phyloP scores from a whole-genome alignment of 2,888 invertebrate genomes.

The Autographa pulchrina region DNA sequence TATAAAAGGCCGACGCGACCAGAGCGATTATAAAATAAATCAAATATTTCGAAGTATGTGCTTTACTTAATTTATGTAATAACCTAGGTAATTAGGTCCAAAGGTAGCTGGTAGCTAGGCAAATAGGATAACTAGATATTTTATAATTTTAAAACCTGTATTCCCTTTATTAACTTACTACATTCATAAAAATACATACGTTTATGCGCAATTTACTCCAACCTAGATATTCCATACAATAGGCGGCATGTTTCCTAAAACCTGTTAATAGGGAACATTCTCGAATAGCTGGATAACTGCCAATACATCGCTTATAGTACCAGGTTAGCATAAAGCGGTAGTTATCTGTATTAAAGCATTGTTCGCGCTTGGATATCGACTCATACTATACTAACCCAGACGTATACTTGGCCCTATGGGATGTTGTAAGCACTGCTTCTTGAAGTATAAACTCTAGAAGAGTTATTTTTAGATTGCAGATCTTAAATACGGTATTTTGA shows the following conservation, averaged over 20 bases:
- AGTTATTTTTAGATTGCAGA: not conserved
- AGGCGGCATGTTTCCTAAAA: constrained; percentile 8
- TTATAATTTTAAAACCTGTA: not conserved
- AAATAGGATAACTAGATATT: not conserved
- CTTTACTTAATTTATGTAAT: no score
- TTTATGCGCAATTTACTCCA: not conserved
- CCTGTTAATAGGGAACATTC: constrained; percentile 24
- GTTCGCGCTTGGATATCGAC: not conserved
- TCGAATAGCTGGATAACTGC: constrained; percentile 26
- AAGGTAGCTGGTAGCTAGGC: no score
- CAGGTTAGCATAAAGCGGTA: constrained; percentile 18
- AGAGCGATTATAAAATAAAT: no score
- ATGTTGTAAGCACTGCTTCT: not conserved
- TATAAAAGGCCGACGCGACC: no score
- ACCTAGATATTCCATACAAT: not conserved
- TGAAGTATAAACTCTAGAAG: not conserved
- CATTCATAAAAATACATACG: not conserved
- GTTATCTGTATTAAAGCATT: constrained; percentile 16
- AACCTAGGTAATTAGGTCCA: no score
- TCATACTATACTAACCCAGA: not conserved
- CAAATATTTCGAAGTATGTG: no score
- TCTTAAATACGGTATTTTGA: not conserved
- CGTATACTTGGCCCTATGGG: not conserved
- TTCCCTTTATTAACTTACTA: not conserved
- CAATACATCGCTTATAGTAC: constrained; percentile 22